Evolutionary conservation across 2,888 invertebrate species (phyloP).

Genomic region (Osedax fenrisi): DNA sequence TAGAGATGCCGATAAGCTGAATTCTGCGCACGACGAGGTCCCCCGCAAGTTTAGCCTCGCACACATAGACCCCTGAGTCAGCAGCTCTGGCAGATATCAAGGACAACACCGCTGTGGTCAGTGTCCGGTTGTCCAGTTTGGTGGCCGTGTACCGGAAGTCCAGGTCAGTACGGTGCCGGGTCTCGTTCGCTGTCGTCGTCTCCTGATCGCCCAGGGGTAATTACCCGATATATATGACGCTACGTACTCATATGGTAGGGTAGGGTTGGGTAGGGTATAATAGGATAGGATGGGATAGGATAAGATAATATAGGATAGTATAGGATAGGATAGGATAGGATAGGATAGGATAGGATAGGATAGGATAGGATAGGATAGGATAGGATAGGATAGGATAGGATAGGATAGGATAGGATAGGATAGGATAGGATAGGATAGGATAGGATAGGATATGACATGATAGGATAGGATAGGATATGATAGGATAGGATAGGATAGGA

Average conservation of each 20-base stretch:
- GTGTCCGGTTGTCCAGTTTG: background rate
- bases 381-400: conserved; percentile 24
- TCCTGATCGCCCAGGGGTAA: too few species aligned
- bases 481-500: conserved; percentile 25
- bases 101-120: background rate
- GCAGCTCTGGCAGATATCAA: background rate
- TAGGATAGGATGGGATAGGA: conserved; percentile 20
- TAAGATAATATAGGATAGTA: conserved; percentile 15
- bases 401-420: conserved; percentile 29
- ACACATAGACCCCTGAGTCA: conserved; percentile 5
- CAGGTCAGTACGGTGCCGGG: background rate
- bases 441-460: conserved; percentile 7
- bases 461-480: conserved; percentile 24
- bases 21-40: background rate
- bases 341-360: conserved; percentile 22
- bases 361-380: conserved; percentile 26
- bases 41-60: conserved; percentile 11
- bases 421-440: conserved; percentile 24
- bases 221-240: background rate
- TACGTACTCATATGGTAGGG: conserved; percentile 21
- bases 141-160: background rate
- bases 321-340: conserved; percentile 26
- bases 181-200: background rate
- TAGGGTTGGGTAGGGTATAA: conserved; percentile 27
- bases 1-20: background rate